Base-by-base conservation (phyloP, 2,888 invertebrate species). In the Apoda limacodes region DNA sequence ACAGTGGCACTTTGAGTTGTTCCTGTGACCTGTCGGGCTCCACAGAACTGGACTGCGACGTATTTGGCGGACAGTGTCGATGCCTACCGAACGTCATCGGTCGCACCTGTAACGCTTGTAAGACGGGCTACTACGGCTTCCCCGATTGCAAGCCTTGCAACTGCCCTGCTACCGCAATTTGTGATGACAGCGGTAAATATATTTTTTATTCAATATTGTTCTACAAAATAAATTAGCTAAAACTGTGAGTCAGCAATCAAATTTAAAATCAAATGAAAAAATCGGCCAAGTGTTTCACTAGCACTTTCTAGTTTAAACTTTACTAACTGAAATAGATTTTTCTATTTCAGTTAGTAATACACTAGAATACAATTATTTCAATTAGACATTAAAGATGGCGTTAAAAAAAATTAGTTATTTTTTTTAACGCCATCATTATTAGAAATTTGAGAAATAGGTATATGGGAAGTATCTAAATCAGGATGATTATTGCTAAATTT, bases 11-110 rank as follows among this genome's bases (percentile, higher is more conserved):
- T 0, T 61, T 95, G 22, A 84, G 88, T 0, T 99, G 99, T 52
- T 84, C 88, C 40, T 99, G 99, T 60, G 90, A 96, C 61, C 88
- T 88, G 49, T 87, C 88, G 35, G 98, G 98, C 0, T 93, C 96
- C 0, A 85, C 82, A 0, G 78, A 83, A 28, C 91, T 97, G 57
- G 89, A 92, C 48, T 99, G 99, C 60, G 89, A 92, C 40, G 85
- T 88, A 21, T 98, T 96, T 61, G 99, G 99, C 0, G 99, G 99
- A 0, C 97, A 98, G 65, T 99, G 99, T 62, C 86, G 88, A 3
- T 99, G 99, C 66, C 89, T 89, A 53, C 85, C 89, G 0, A 91
- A 98, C 63, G 92, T 99, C 2, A 96, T 99, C 43, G 98, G 98
- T 1, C 83, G 98, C 17, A 87, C 85, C 1, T 95, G 95, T 52